Percentiles rank a stretch among this genome's conserved stretches.
Conservation (phyloP, 2,113 vertebrate species). For the Ochotona curzoniae region DNA sequence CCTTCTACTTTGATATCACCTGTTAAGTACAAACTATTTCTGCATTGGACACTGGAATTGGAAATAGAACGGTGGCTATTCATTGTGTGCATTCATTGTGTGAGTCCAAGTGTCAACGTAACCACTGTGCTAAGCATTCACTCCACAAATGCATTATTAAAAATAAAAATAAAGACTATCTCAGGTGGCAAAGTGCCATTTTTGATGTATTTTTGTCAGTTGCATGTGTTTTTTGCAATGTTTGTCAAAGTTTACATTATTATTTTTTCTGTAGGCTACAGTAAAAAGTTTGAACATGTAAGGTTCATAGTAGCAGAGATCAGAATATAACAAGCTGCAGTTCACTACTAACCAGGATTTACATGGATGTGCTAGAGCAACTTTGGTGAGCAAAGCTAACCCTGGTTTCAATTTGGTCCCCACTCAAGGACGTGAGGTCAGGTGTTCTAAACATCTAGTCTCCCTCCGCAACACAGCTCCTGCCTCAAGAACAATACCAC, state of each 20-base stretch:
- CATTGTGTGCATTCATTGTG: too few species aligned
- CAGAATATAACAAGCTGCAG: not conserved
- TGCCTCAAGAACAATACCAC: fast-evolving
- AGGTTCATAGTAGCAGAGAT: not conserved
- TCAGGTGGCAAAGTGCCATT: not conserved
- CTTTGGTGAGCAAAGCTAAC: not conserved
- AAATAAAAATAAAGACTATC: not conserved
- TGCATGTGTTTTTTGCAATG: not conserved
- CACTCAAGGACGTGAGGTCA: not conserved
- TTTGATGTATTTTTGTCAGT: not conserved
- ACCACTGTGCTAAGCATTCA: too few species aligned
- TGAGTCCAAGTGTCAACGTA: too few species aligned
- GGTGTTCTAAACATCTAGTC: not conserved
- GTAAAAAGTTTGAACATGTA: not conserved
- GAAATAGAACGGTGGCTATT: too few species aligned
- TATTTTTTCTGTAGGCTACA: not conserved
- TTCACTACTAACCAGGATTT: not conserved
- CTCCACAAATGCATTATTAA: not conserved
- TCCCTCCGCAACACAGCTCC: not conserved
- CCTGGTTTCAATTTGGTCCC: not conserved
- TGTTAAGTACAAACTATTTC: too few species aligned
- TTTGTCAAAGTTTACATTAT: not conserved
- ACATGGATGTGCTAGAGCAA: not conserved
- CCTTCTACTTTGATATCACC: too few species aligned
- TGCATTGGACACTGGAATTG: too few species aligned